A percentile compares a stretch with the other conserved stretches of the same genome.
Conservation (phyloP, 1,140 invertebrate species). For the Macrocentrus cingulum region DNA sequence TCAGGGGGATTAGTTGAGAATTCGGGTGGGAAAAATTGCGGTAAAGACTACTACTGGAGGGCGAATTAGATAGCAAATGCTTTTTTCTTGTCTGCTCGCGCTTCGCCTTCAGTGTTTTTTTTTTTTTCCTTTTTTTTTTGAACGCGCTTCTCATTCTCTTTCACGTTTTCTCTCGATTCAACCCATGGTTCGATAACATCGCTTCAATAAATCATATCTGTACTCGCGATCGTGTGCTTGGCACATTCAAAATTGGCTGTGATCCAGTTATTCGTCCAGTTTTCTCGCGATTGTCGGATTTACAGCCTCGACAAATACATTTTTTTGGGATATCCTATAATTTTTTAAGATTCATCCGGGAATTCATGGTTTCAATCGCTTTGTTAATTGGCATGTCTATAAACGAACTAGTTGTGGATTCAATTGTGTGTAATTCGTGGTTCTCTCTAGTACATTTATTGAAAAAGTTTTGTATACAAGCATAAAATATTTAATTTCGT, state of each 20-base stretch:
- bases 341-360: too few species aligned
- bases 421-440: too few species aligned
- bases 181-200: constrained; percentile 2
- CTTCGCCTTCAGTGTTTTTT: not conserved
- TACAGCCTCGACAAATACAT: not conserved
- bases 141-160: not conserved
- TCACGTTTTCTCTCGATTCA: not conserved
- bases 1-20: too few species aligned
- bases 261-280: not conserved
- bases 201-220: constrained; percentile 6
- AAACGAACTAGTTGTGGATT: too few species aligned
- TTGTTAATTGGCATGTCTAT: too few species aligned
- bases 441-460: too few species aligned
- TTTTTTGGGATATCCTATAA: too few species aligned
- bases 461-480: too few species aligned
- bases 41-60: not conserved
- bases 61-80: not conserved
- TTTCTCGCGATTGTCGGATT: not conserved
- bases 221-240: constrained; percentile 1
- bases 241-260: constrained; percentile 2
- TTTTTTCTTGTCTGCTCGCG: not conserved
- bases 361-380: too few species aligned
- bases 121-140: not conserved
- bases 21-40: too few species aligned
- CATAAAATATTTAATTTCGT: too few species aligned